Evolutionary conservation across 2,888 invertebrate genomes (phyloP), one percentile per base, ranked within the genome.

Genomic region (Amorpha juglandis): DNA sequence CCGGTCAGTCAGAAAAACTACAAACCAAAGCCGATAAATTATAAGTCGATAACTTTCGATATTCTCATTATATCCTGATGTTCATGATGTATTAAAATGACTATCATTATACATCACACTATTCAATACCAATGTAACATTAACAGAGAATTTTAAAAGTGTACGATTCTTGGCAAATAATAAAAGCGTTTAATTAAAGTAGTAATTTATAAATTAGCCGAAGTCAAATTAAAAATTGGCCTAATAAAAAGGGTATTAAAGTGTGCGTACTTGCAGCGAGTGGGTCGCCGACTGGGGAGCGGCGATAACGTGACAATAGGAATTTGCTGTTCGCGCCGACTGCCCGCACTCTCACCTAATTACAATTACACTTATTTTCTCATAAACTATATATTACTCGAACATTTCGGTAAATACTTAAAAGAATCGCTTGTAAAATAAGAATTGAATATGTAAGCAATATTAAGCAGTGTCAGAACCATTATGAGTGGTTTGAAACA

Each of bases 241-340:
- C 80, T 82, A 82, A 84, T 84, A 85, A 84, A 65, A 89, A 87
- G 81, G 82, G 88, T 87, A 90, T 90, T 90, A 90, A 91, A 91
- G 89, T 83, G 75, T 77, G 78, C 83, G 81, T 80, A 80, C 80
- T 82, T 82, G 78, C 78, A 78, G 71, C 77, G 71, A 70, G 74
- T 71, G 76, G 78, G 68, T 69, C 42, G 45, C 45, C 45, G 64
- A 69, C 66, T 70, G 70, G 65, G 72, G 73, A 76, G 77, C 78
- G 83, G 79, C 88, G 92, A 92, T 92, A 92, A 92, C 85, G 82
- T 69, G 77, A 92, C 92, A 92, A 92, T 89, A 78, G 90, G 86
- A 88, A 84, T 89, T 89, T 88, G 85, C 87, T 81, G 82, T 83
- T 84, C 84, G 86, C 84, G 80, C 80, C 81, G 81, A 83, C 86